A percentile compares a stretch with the other conserved stretches of the same genome.
These are phyloP conservation scores for Eucera pruinosa DNA, from an alignment of 2,888 invertebrate genomes.

Conservation along the genomic window DNA sequence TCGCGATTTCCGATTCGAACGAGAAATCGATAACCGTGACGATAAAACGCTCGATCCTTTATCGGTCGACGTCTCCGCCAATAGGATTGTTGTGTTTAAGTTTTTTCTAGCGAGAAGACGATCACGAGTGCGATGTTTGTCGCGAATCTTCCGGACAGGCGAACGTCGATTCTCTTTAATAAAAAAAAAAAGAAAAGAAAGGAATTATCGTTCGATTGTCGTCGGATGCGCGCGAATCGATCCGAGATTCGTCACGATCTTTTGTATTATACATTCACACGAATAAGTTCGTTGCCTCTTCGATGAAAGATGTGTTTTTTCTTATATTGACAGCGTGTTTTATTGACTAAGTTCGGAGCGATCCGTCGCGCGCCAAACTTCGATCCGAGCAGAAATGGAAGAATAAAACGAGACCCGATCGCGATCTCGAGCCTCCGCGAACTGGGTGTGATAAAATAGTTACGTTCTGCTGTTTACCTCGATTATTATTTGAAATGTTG, in stretches of 20 bases:
- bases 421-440: slow-evolving; percentile 43
- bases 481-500: slow-evolving; percentile 59
- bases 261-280: slow-evolving; percentile 73
- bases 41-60: slow-evolving; percentile 42
- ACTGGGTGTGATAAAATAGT: slow-evolving; percentile 54
- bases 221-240: neutral
- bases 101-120: slow-evolving; percentile 76
- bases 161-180: too few relatives aligned
- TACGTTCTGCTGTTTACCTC: slow-evolving; percentile 59
- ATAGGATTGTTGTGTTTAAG: slow-evolving; percentile 81
- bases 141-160: neutral
- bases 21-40: neutral
- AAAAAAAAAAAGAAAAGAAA: too few relatives aligned
- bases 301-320: slow-evolving; percentile 63
- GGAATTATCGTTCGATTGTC: neutral
- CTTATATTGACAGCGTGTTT: slow-evolving; percentile 68
- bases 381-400: neutral
- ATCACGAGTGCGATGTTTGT: neutral
- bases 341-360: slow-evolving; percentile 58
- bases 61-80: slow-evolving; percentile 67
- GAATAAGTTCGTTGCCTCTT: slow-evolving; percentile 56
- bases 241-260: slow-evolving; percentile 42
- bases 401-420: neutral
- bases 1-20: neutral
- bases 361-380: slow-evolving; percentile 1